Evolutionary conservation across 2,113 vertebrate genomes (phyloP), one percentile per base, ranked within the genome.

Genomic region (Poeciliopsis prolifica): DNA sequence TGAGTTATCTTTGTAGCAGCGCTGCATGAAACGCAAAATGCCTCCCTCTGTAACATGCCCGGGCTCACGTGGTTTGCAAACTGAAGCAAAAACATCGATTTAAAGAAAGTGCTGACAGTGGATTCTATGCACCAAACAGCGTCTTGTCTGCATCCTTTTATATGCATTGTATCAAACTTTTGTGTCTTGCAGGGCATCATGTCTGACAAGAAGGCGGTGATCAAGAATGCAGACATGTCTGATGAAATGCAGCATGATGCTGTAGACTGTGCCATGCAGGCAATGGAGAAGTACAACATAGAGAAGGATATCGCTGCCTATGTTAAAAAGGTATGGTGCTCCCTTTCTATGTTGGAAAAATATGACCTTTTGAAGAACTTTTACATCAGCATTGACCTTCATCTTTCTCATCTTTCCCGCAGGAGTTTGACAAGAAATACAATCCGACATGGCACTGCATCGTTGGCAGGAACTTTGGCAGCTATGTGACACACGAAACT

Each of bases 371-470:
- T 17, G 29, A n/a, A 24, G 17, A 14, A 24, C 11, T 76, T 28
- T 13, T 26, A 7, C 44, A 19, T 44, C 3, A n/a, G 7, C 10
- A 28, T 4, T 29, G 22, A 8, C 73, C 13, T 71, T 2, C 1
- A 19, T 10, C 14, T 48, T 48, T 48, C 44, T 48, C 14, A 1
- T 73, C 12, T 66, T 6, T 2, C 26, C 88, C 29, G 79, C 89
- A 99, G 98, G 98, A 99, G 94, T 99, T 99, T 93, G 98, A 99
- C 95, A 99, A 99, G 95, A 99, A 99, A 94, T 99, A 99, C 93
- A 99, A 99, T 90, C 98, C 98, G 86, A 99, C 98, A 83, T 99
- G 98, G 98, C 98, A 99, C 84, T 99, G 98, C 95, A 98, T 99
- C 63, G 98, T 99, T 89, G 98, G 98, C 92, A 96, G 98, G 91